Conservation (phyloP, 2,888 invertebrate genomes). For the Odontothrips loti region DNA sequence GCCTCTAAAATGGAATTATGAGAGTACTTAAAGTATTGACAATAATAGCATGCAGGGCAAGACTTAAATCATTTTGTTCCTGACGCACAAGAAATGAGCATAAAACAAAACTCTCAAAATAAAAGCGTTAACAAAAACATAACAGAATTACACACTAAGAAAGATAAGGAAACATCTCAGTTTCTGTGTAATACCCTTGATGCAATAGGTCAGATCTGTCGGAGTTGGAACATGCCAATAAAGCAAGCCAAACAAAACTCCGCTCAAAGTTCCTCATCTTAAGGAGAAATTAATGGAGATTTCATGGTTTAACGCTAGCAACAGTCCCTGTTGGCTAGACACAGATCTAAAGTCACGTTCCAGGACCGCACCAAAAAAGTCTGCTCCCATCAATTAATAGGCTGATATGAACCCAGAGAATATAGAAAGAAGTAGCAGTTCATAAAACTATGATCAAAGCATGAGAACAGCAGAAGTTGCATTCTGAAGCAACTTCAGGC, state of each 20-base stretch:
- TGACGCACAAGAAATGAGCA: neutral
- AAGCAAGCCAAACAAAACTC: slow-evolving; percentile 19
- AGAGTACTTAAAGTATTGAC: neutral
- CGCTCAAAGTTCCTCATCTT: slow-evolving; percentile 18
- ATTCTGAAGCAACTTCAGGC: too few species aligned
- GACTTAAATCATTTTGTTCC: neutral
- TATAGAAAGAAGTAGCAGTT: neutral
- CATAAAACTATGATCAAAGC: neutral
- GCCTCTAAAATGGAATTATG: neutral
- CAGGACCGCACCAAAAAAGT: neutral
- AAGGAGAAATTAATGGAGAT: slow-evolving; percentile 25
- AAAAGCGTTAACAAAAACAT: neutral
- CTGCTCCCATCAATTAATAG: neutral
- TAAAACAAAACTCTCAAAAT: neutral
- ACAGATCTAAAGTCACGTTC: slow-evolving; percentile 21
- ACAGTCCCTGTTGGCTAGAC: slow-evolving; percentile 4
- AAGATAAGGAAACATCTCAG: neutral
- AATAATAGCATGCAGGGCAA: neutral
- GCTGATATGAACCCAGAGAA: neutral
- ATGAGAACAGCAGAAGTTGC: neutral
- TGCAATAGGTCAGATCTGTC: slow-evolving; percentile 21
- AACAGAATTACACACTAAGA: neutral
- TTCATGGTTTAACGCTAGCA: slow-evolving; percentile 12
- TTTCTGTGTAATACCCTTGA: neutral
- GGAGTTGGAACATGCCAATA: slow-evolving; percentile 26